A percentile compares a stretch with the other conserved stretches of the same genome.
These are phyloP conservation scores for Ara ararauna DNA, from an alignment of 2,797 vertebrate genomes.

Conservation along the genomic window DNA sequence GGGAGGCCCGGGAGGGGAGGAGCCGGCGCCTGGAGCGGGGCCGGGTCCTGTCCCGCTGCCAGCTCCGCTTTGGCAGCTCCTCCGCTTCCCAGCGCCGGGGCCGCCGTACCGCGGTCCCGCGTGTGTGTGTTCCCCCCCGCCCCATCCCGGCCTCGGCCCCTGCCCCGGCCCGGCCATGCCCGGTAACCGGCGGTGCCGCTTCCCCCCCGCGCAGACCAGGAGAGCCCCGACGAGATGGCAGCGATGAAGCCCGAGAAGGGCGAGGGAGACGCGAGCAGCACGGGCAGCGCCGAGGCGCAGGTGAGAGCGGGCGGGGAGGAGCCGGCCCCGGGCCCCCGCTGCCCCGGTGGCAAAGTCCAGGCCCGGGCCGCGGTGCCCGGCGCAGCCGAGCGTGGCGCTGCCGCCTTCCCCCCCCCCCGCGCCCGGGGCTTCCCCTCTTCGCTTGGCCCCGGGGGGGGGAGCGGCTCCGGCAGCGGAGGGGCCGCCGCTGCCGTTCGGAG, in stretches of 20 bases:
- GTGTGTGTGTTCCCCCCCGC: background rate
- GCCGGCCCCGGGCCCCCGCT: background rate
- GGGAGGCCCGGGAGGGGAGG: constrained; percentile 35
- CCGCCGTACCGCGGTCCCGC: background rate
- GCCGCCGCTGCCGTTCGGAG: no score
- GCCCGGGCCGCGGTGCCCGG: background rate
- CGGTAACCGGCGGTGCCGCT: background rate
- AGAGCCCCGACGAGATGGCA: constrained; percentile 78
- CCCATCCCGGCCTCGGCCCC: background rate
- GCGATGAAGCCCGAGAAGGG: constrained; percentile 79
- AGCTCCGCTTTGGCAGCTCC: constrained; percentile 14
- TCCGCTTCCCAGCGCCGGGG: background rate
- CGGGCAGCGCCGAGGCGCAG: constrained; percentile 70
- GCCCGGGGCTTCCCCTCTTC: background rate
- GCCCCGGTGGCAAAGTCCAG: constrained; percentile 40
- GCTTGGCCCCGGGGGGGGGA: no score
- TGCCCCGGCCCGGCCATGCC: background rate
- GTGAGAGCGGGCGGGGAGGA: constrained; percentile 60
- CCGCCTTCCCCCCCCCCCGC: no score
- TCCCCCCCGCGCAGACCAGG: constrained; percentile 66
- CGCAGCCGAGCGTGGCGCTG: background rate
- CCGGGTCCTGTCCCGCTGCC: background rate
- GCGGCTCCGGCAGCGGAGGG: no score
- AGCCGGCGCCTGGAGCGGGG: constrained; percentile 11
- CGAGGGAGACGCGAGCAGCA: constrained; percentile 75